A percentile compares a stretch with the other conserved stretches of the same genome.
These are phyloP conservation scores for Thalassoma bifasciatum DNA, from an alignment of 2,113 vertebrate genomes.

Conservation along the genomic window DNA sequence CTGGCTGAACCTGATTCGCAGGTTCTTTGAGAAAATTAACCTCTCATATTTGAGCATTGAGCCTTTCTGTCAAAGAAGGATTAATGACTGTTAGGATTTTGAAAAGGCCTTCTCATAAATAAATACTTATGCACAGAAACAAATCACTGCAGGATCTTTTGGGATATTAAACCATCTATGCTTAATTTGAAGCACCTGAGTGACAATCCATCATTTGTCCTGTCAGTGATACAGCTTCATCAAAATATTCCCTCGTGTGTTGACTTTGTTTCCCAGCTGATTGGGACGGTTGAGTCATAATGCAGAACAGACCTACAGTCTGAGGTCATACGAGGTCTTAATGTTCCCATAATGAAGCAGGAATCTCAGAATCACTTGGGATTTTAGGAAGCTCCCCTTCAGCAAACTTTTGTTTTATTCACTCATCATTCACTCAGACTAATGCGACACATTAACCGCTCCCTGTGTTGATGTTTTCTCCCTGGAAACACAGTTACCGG, in stretches of 20 bases:
- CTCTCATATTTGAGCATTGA: not conserved
- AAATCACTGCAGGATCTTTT: not conserved
- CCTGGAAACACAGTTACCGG: too few relatives aligned
- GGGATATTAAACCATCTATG: not conserved
- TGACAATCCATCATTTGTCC: not conserved
- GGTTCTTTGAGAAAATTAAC: not conserved
- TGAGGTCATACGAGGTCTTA: slow-evolving; percentile 18
- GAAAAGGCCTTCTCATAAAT: not conserved
- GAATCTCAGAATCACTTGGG: slow-evolving; percentile 27
- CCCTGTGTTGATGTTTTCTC: not conserved
- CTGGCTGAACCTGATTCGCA: not conserved
- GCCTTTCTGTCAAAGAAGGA: not conserved
- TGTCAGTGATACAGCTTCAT: slow-evolving; percentile 4
- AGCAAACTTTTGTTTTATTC: not conserved
- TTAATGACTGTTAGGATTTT: not conserved
- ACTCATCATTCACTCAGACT: not conserved
- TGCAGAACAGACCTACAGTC: slow-evolving; percentile 24
- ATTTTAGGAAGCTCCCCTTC: not conserved
- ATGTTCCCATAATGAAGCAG: slow-evolving; percentile 34
- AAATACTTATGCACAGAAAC: not conserved
- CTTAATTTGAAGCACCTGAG: not conserved
- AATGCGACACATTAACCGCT: not conserved
- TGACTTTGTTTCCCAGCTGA: not conserved
- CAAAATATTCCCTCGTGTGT: not conserved
- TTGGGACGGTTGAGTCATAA: slow-evolving; percentile 13